A percentile compares a stretch with the other conserved stretches of the same genome.
Conservation (phyloP, 2,888 invertebrate species). For the Neoaliturus tenellus region DNA sequence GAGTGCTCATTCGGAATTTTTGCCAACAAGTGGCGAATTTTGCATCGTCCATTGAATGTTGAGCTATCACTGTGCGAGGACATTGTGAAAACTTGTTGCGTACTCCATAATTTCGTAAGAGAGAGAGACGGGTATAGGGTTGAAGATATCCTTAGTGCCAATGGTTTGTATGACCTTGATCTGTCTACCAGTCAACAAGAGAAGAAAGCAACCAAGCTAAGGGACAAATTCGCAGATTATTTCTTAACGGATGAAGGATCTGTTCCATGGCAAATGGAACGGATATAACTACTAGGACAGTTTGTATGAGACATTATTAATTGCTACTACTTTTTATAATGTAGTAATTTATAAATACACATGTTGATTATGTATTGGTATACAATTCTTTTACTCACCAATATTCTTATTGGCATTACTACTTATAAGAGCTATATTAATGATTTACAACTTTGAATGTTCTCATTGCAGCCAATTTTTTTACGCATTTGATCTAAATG, state of each 20-base stretch:
- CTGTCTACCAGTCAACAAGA: constrained; percentile 5
- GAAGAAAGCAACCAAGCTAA: constrained; percentile 57
- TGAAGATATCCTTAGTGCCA: background rate
- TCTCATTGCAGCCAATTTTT: background rate
- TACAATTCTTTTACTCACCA: background rate
- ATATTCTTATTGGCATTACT: background rate
- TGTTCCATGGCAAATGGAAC: constrained; percentile 61
- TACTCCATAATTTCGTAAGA: background rate
- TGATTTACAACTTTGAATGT: background rate
- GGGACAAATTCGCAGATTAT: constrained; percentile 59
- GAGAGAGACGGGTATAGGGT: background rate
- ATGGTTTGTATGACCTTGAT: constrained; percentile 59
- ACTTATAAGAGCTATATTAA: background rate
- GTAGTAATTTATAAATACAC: background rate
- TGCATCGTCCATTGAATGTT: constrained; percentile 63
- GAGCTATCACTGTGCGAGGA: constrained; percentile 52
- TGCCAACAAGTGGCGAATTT: constrained; percentile 69
- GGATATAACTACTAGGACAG: constrained; percentile 54
- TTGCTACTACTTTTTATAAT: background rate
- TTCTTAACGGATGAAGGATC: constrained; percentile 57
- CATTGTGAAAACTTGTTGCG: background rate
- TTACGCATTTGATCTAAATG: background rate
- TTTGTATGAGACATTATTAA: background rate
- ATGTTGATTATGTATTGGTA: background rate
- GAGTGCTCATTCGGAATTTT: constrained; percentile 66